Base-by-base conservation (phyloP, 2,797 vertebrate genomes). In the Phalloptychus januarius region DNA sequence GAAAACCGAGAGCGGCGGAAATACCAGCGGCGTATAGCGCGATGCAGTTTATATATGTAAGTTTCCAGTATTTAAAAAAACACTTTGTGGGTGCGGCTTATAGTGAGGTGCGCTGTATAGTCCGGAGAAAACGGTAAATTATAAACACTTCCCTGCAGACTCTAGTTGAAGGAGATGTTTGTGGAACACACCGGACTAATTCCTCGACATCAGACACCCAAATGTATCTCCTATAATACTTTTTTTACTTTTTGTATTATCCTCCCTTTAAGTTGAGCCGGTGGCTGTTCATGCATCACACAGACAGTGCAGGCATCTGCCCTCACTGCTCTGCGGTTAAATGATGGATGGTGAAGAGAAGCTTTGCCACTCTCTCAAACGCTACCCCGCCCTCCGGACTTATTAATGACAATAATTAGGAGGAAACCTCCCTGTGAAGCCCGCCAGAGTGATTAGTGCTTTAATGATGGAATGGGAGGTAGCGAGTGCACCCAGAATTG, bases 351-450 rank as follows among this genome's bases (percentile, higher is more conserved):
- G 89, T 89, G 79, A 79, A 85, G 82, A 77, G 84, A 85, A 85
- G 89, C 90, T 89, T 82, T 89, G 89, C 87, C 93, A 92, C 93
- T 95, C 92, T 92, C 84, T 95, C 95, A 94, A 94, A 89, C 45
- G 71, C 93, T 82, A 67, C 92, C 89, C 90, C 88, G 78, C 90
- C 92, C 93, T 87, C 89, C 80, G 90, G 93, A 94, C 93, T 95
- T 95, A 95, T 96, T 95, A 95, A 95, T 95, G 95, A 93, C 93
- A 95, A 95, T 95, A 94, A 95, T 95, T 96, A 95, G 94, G 90
- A 89, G 92, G 93, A 94, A 94, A 91, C 94, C 92, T 95, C 94
- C 93, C 91, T 63, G 87, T 80, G 84, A 93, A 94, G 90, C 90
- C 85, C 87, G 88, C 89, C 92, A 93, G 90, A 95, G 95, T 95